Base-by-base conservation (phyloP, 92 coral and sea anemone genomes). In the Actinostola sp. region DNA sequence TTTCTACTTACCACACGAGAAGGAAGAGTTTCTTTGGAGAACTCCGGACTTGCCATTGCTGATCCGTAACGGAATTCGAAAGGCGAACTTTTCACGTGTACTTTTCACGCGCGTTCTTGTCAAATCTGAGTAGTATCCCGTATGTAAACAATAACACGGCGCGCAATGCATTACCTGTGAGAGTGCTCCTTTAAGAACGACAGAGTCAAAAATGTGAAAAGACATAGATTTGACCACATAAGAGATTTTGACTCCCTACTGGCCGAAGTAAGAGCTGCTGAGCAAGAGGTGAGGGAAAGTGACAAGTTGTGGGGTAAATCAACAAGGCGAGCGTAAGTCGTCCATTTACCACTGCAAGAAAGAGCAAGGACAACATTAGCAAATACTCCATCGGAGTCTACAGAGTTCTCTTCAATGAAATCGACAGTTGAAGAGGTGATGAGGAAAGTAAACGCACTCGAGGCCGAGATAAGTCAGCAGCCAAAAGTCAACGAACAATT, bases 261-360 rank as follows among this genome's bases (percentile, higher is more conserved):
- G 8, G 71, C 71, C 16, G 71, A 65, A 32, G 51, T 65, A 13
- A 16, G 71, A 19, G 71, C 56, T 17, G 71, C 71, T n/a, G 71
- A 65, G 41, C 71, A 65, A 17, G 56, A 65, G 13, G 27, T 65
- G 12, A 41, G 17, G 8, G 71, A 65, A 27, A n/a, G 23, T n/a
- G 71, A 65, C 36, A 65, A 65, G 45, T 10, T 46, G 24, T 30
- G 71, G 28, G 71, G 71, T 19, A 65, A 65, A 34, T 41, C 38
- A 1, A 65, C 38, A 1, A 65, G 39, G 53, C 26, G 30, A n/a
- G 35, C 70, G 32, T 15, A 32, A 1, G 65, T 38, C 12, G 24
- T 36, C 0, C 28, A 59, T 7, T 16, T 58, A 20, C 36, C 64
- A 31, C 41, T 58, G 5, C 61, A 54, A 27, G 61, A 54, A 15